Percentiles rank a stretch among this genome's conserved stretches.
Conservation (phyloP, 2,113 vertebrate genomes). For the Bungarus multicinctus region DNA sequence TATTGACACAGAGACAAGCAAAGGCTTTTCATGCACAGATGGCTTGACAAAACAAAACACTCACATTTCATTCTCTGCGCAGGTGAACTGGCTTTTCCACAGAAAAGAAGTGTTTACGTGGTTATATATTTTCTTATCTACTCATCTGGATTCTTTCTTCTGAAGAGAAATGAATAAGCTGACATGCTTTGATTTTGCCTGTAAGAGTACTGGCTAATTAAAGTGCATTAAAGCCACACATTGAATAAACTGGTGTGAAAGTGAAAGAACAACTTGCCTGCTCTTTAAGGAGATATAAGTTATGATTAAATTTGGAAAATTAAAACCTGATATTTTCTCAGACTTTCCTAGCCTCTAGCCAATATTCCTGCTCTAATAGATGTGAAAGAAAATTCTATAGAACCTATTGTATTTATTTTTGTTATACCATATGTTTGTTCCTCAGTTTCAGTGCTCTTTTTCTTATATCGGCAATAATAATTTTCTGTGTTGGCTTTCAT, state of each 20-base stretch:
- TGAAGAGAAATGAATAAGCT: constrained; percentile 37
- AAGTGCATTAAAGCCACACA: background rate
- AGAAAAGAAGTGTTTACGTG: constrained; percentile 44
- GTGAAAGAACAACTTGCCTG: background rate
- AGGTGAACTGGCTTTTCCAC: constrained; percentile 21
- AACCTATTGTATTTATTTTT: background rate
- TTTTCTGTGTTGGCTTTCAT: background rate
- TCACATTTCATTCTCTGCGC: constrained; percentile 52
- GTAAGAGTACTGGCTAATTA: constrained; percentile 17
- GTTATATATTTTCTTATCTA: constrained; percentile 51
- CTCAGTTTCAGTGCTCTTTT: background rate
- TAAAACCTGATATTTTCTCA: background rate
- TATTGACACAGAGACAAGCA: constrained; percentile 9
- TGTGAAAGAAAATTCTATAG: background rate
- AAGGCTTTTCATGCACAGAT: constrained; percentile 10
- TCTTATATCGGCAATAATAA: background rate
- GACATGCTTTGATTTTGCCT: constrained; percentile 13
- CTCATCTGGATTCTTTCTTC: constrained; percentile 44
- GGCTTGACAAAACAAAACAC: constrained; percentile 17
- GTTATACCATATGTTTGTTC: background rate
- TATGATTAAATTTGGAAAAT: background rate
- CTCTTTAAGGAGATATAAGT: background rate
- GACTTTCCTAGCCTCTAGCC: background rate
- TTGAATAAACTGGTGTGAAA: constrained; percentile 3
- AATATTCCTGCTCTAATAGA: background rate